Evolutionary conservation across 1,140 invertebrate species (phyloP).

Genomic region (Halesus radiatus): DNA sequence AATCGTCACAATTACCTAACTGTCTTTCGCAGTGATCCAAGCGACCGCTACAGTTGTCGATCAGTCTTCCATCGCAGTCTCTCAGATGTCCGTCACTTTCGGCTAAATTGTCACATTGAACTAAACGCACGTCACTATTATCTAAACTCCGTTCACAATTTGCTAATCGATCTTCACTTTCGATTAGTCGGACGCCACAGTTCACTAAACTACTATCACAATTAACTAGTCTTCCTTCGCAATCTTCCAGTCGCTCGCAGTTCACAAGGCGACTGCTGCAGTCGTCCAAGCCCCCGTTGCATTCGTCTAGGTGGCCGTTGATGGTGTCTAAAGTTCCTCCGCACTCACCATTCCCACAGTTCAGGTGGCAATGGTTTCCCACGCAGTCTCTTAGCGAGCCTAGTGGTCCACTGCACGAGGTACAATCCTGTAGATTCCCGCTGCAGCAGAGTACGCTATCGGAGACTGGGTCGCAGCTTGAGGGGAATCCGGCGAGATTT

Average conservation of each 20-base stretch:
- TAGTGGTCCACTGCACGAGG: constrained; percentile 57
- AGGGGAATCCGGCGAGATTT: constrained; percentile 25
- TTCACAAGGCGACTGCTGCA: constrained; percentile 11
- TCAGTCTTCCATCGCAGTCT: constrained; percentile 10
- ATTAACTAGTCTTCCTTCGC: constrained; percentile 30
- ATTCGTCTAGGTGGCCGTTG: constrained; percentile 45
- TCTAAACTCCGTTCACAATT: constrained; percentile 37
- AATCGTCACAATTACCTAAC: constrained; percentile 31
- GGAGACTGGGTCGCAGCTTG: constrained; percentile 31
- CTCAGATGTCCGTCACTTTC: constrained; percentile 22
- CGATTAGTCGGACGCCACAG: constrained; percentile 28
- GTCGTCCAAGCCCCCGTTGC: constrained; percentile 16
- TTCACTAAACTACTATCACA: constrained; percentile 47
- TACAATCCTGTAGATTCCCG: constrained; percentile 64
- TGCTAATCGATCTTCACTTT: constrained; percentile 23
- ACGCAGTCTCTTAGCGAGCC: constrained; percentile 60
- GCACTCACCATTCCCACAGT: constrained; percentile 33
- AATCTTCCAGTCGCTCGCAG: constrained; percentile 34
- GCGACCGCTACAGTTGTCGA: constrained; percentile 19
- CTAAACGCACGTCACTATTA: constrained; percentile 22
- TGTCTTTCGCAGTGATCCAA: constrained; percentile 28
- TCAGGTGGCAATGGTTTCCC: constrained; percentile 59
- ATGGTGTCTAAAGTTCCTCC: constrained; percentile 30
- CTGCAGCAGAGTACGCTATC: constrained; percentile 53
- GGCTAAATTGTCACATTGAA: constrained; percentile 17